These are phyloP conservation scores for Gambelia wislizenii DNA, from an alignment of 2,797 vertebrate genomes.

Conservation along the genomic window DNA sequence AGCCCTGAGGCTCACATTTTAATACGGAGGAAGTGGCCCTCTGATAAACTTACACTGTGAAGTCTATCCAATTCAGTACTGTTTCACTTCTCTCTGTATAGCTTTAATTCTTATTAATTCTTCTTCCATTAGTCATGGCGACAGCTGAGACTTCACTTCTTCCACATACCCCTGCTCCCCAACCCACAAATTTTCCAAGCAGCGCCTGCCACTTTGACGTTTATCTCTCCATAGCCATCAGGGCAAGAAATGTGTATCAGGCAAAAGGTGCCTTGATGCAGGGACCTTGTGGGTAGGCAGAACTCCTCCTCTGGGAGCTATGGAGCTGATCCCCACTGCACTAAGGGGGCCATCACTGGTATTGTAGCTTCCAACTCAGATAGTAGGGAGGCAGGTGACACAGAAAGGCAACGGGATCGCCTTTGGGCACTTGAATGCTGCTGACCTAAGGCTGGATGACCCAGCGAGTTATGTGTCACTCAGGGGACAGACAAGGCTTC, in stretches of 20 bases:
- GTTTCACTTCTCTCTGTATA: too few relatives aligned
- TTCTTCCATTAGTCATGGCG: not conserved
- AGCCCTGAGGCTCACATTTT: not conserved
- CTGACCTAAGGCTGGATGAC: not conserved
- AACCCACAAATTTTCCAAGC: not conserved
- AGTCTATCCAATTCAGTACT: not conserved
- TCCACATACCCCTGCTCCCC: not conserved
- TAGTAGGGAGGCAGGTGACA: not conserved
- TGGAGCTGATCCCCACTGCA: not conserved
- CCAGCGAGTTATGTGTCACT: not conserved
- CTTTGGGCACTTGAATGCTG: not conserved
- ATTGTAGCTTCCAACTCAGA: not conserved
- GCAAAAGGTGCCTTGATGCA: not conserved
- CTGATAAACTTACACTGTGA: too few relatives aligned
- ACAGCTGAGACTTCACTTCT: too few relatives aligned
- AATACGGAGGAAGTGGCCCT: not conserved
- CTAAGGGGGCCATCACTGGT: not conserved
- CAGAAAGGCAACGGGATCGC: not conserved
- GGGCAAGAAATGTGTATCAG: not conserved
- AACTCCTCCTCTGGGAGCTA: not conserved
- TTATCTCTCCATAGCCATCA: not conserved
- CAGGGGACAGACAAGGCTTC: too few relatives aligned
- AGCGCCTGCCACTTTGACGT: not conserved
- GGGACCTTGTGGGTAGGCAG: not conserved
- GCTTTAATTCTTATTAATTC: not conserved